These are phyloP conservation scores for Lutraria lutraria DNA, from an alignment of 2,888 invertebrate genomes.

Conservation along the genomic window DNA sequence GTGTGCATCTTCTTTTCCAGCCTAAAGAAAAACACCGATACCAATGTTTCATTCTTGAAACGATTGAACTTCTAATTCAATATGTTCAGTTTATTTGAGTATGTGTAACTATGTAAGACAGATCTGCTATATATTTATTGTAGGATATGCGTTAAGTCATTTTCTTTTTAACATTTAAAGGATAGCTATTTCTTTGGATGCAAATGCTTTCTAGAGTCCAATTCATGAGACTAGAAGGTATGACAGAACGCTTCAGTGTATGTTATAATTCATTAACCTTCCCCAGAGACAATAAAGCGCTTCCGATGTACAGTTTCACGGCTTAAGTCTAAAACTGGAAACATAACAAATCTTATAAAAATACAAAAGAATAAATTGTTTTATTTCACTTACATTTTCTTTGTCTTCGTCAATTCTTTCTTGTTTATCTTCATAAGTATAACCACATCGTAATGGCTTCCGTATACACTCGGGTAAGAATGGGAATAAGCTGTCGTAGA, in stretches of 20 bases:
- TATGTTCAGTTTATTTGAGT: not conserved
- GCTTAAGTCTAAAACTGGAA: not conserved
- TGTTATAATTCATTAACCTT: too few species aligned
- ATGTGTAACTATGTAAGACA: too few species aligned
- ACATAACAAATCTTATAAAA: not conserved
- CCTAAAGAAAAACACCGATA: not conserved
- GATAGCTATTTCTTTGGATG: not conserved
- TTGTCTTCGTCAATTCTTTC: slow-evolving; percentile 24
- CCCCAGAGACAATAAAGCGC: too few species aligned
- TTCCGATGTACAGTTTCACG: not conserved
- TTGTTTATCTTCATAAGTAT: slow-evolving; percentile 46
- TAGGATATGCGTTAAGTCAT: not conserved
- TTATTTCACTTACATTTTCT: not conserved
- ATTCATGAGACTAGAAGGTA: too few species aligned
- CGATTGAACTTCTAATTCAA: too few species aligned
- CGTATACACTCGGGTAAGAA: slow-evolving; percentile 66
- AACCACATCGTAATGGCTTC: slow-evolving; percentile 65
- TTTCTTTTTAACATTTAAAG: not conserved
- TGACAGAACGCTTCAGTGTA: too few species aligned
- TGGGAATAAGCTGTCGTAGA: slow-evolving; percentile 67
- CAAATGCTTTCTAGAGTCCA: too few species aligned
- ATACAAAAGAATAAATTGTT: too few species aligned
- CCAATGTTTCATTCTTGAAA: not conserved
- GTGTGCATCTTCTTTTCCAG: not conserved
- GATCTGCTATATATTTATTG: not conserved